A percentile compares a stretch with the other conserved stretches of the same genome.
Evolutionary conservation across 2,888 invertebrate genomes (phyloP).

Genomic region (Catocala sponsa): DNA sequence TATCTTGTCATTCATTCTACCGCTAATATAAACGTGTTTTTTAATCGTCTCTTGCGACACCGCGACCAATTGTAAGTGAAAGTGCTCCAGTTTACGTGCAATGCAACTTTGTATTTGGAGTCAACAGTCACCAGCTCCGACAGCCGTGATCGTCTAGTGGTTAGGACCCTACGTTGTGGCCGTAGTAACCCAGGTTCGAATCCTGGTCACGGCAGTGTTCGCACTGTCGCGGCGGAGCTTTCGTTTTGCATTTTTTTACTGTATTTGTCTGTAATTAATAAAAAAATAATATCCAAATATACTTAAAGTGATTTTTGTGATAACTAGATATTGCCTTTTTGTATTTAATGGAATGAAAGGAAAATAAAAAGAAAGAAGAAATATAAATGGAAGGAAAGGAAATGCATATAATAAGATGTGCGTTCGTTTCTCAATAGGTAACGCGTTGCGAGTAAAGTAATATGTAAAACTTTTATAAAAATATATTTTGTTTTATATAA

Average conservation of each 20-base stretch:
- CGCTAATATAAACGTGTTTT: slow-evolving; percentile 3
- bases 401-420: too few relatives aligned
- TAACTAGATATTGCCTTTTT: too few relatives aligned
- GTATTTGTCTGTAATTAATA: not conserved
- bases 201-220: slow-evolving; percentile 89
- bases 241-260: slow-evolving; percentile 9
- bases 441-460: too few relatives aligned
- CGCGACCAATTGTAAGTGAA: slow-evolving; percentile 19
- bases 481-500: too few relatives aligned
- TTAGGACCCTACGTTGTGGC: slow-evolving; percentile 93
- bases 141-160: slow-evolving; percentile 90
- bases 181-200: slow-evolving; percentile 93
- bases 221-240: slow-evolving; percentile 28
- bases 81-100: slow-evolving; percentile 12
- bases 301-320: too few relatives aligned
- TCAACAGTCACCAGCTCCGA: slow-evolving; percentile 54
- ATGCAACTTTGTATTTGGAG: not conserved
- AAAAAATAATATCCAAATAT: too few relatives aligned
- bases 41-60: slow-evolving; percentile 13
- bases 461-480: too few relatives aligned
- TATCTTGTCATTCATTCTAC: not conserved
- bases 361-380: too few relatives aligned
- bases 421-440: too few relatives aligned
- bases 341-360: too few relatives aligned
- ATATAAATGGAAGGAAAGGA: too few relatives aligned